Base-by-base conservation (phyloP, 2,797 vertebrate genomes). In the Graptemys geographica region DNA sequence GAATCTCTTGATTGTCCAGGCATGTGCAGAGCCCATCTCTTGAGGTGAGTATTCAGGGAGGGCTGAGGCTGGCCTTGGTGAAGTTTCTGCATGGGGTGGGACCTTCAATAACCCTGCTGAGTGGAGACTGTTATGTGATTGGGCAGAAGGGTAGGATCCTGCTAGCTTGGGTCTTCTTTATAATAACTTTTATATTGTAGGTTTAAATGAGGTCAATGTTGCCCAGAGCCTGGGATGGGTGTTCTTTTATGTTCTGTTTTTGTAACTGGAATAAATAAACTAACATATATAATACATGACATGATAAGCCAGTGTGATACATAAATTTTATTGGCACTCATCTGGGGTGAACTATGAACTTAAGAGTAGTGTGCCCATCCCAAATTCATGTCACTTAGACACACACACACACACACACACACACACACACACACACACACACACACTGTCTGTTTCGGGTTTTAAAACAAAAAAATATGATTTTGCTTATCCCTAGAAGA, bases 401-500 rank as follows among this genome's bases (percentile, higher is more conserved):
- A 57, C 55, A 56, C 8, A 25, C 55, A 56, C 8, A 25, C 55
- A 25, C 23, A 9, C 55, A 25, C 55, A 10, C 55, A 25, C 9
- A 25, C 53, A 55, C 53, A 53, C 6, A 56, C 8, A 25, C 55
- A 25, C 23, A 9, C 55, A 25, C n/a, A n/a, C 55, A 10, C 55
- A 25, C 9, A 25, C 53, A 8, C 53, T 51, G 4, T 56, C 56
- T 57, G 56, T 25, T 57, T 27, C 1, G 11, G 31, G 72, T 86
- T 86, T 56, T 79, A 85, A 92, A 78, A 11, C 81, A 92, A 89
- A 94, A 79, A 79, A 95, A 44, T 80, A 52, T 3, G 44, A 79
- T 90, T 81, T 87, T 95, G 83, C 79, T 76, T 87, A 52, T 92
- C 88, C 25, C 41, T 72, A 79, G 41, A 79, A 94, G 95, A 92